These are phyloP conservation scores for Therioaphis trifolii DNA, from an alignment of 2,888 invertebrate species.

Conservation along the genomic window DNA sequence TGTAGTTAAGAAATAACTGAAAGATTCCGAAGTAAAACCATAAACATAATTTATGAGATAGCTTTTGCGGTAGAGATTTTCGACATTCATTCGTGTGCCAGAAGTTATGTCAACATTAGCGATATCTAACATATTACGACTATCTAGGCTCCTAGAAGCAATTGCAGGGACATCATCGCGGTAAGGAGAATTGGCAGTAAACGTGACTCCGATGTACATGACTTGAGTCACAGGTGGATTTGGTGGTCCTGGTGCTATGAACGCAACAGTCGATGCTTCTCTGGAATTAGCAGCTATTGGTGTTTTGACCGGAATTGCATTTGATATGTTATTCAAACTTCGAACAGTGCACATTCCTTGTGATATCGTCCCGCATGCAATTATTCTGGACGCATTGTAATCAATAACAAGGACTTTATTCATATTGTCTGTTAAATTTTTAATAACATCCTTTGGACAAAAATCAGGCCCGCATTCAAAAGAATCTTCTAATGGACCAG, in stretches of 20 bases:
- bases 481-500: conserved; percentile 93
- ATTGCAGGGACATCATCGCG: conserved; percentile 94
- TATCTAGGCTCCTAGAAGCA: conserved; percentile 88
- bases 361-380: conserved; percentile 90
- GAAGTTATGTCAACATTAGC: conserved; percentile 91
- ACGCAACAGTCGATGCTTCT: conserved; percentile 93
- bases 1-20: conserved; percentile 95
- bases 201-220: conserved; percentile 95
- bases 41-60: conserved; percentile 96
- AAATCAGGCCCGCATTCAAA: conserved; percentile 88
- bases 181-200: conserved; percentile 90
- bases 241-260: conserved; percentile 95
- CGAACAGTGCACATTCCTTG: conserved; percentile 92
- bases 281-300: conserved; percentile 96
- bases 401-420: conserved; percentile 96
- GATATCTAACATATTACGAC: conserved; percentile 88
- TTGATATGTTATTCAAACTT: conserved; percentile 87
- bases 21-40: conserved; percentile 94
- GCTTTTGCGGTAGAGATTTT: conserved; percentile 87
- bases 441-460: conserved; percentile 79
- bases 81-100: conserved; percentile 91
- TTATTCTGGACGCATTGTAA: conserved; percentile 87
- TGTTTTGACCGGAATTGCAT: conserved; percentile 82
- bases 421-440: conserved; percentile 86
- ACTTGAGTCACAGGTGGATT: conserved; percentile 91